Percentiles rank a stretch among this genome's conserved stretches.
These are phyloP conservation scores for Sycophila texana DNA, from an alignment of 2,888 invertebrate genomes.

Conservation along the genomic window DNA sequence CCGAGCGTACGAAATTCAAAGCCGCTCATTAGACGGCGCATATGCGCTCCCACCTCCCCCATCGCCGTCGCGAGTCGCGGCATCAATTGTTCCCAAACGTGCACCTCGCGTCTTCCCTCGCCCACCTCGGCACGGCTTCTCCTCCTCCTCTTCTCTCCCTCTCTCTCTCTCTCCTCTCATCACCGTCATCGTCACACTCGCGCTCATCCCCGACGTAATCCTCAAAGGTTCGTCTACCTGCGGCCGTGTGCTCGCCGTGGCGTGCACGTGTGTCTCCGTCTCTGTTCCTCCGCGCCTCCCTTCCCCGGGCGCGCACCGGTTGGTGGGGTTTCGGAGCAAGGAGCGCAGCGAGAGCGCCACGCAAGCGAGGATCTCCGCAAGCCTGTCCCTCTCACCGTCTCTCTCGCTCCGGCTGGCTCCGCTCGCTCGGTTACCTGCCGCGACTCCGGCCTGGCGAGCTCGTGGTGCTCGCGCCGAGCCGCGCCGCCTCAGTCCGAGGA, in stretches of 20 bases:
- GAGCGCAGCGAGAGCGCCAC: conserved; percentile 45
- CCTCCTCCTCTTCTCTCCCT: conserved; percentile 4
- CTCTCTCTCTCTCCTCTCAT: conserved; percentile 8
- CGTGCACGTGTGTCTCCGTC: conserved; percentile 34
- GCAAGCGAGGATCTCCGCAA: conserved; percentile 46
- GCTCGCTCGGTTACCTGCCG: conserved; percentile 22
- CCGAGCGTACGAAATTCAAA: too few species aligned
- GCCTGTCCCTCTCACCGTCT: conserved; percentile 12
- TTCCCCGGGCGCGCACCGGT: background rate
- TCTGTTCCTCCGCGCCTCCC: background rate
- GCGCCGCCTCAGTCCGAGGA: conserved; percentile 51
- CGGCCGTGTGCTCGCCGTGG: conserved; percentile 1
- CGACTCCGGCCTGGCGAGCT: conserved; percentile 1
- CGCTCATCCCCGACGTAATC: conserved; percentile 13
- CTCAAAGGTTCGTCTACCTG: conserved; percentile 49
- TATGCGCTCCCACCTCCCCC: background rate
- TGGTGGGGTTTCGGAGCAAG: conserved; percentile 5
- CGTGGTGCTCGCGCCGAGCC: conserved; percentile 20
- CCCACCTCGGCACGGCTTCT: background rate
- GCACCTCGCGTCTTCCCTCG: background rate
- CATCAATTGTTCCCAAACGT: conserved; percentile 37
- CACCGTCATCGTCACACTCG: background rate
- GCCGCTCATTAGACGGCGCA: conserved; percentile 5
- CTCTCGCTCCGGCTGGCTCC: conserved; percentile 20
- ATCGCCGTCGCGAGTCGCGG: conserved; percentile 16